Evolutionary conservation across 2,888 invertebrate genomes (phyloP).

Genomic region (Diadromus collaris): DNA sequence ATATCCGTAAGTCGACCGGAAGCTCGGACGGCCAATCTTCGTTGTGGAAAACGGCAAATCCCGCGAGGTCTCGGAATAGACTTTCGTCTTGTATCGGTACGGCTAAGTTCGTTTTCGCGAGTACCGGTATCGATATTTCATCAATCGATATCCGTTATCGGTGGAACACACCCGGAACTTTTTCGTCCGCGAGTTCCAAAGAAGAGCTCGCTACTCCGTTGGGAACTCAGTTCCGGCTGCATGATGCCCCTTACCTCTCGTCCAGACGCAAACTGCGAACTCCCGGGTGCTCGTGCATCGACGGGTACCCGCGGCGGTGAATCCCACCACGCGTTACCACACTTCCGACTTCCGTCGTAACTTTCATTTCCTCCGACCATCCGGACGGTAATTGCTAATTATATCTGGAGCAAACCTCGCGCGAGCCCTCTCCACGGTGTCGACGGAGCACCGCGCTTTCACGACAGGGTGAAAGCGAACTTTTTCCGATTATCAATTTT

Average conservation of each 20-base stretch:
- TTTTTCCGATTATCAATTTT: slow-evolving; percentile 1
- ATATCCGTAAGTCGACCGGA: neutral
- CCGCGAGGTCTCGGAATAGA: neutral
- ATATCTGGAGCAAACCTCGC: slow-evolving; percentile 32
- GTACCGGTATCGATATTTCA: neutral
- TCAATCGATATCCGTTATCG: slow-evolving; percentile 8
- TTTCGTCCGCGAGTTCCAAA: neutral
- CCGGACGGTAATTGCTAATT: slow-evolving; percentile 57
- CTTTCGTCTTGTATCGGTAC: neutral
- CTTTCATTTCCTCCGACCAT: slow-evolving; percentile 8
- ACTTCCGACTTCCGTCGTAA: slow-evolving; percentile 30
- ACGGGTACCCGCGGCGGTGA: neutral
- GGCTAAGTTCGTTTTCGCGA: neutral
- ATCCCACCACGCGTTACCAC: slow-evolving; percentile 15
- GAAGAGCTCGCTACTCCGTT: neutral
- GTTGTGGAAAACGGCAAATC: slow-evolving; percentile 6
- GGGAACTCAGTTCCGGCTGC: neutral
- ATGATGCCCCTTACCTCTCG: slow-evolving; percentile 60
- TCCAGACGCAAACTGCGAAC: slow-evolving; percentile 39
- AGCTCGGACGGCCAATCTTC: neutral
- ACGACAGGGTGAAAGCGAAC: neutral
- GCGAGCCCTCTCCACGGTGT: neutral
- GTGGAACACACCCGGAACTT: neutral
- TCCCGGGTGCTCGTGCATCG: neutral
- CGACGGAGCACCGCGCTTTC: slow-evolving; percentile 1